phyloP scores from a whole-genome alignment of 2,113 vertebrate species.

The Sturnira hondurensis region DNA sequence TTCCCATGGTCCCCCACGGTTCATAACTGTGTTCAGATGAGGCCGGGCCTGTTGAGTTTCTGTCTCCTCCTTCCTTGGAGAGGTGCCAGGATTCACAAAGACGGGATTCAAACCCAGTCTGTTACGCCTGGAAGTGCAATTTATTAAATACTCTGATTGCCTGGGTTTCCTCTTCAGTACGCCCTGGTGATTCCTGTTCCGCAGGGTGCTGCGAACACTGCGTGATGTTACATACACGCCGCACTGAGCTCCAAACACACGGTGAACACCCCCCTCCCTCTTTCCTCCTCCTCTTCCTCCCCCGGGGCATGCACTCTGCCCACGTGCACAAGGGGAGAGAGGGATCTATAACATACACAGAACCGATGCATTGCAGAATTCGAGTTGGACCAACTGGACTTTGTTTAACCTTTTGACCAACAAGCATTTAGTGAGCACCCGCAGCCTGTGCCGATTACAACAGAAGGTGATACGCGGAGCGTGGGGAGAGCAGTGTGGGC shows the following conservation, averaged over 20 bases:
- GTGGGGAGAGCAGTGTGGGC: background rate
- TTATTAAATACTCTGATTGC: background rate
- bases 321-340: accelerated
- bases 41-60: background rate
- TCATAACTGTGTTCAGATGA: background rate
- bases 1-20: background rate
- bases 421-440: background rate
- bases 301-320: background rate
- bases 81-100: background rate
- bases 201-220: background rate
- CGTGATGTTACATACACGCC: background rate
- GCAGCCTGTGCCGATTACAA: accelerated
- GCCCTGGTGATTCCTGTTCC: background rate
- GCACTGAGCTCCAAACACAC: background rate
- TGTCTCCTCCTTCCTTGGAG: background rate
- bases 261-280: background rate
- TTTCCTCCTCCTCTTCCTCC: background rate
- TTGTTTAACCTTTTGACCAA: background rate
- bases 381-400: background rate
- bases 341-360: too few relatives aligned
- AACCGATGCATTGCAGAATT: background rate
- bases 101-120: background rate
- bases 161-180: background rate
- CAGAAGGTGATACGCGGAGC: accelerated
- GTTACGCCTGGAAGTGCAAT: background rate